Evolutionary conservation across 2,888 invertebrate genomes (phyloP), one percentile per base, ranked within the genome.

Genomic region (Horisme vitalbata): DNA sequence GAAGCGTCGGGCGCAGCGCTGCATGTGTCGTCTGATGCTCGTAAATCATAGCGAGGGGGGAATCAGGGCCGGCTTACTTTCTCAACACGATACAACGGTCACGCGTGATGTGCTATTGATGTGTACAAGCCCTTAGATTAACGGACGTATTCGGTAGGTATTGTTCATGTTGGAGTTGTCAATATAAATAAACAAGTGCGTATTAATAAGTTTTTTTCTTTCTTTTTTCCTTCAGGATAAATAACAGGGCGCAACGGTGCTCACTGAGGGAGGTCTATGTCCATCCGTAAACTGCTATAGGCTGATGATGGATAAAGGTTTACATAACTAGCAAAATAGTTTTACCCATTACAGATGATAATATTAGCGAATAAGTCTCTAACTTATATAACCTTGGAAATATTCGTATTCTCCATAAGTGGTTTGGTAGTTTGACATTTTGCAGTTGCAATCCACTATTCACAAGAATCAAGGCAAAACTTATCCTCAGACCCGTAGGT

Each of bases 1-100:
- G 75, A 61, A 76, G 71, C 79, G 74, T 65, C 70, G 72, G 69
- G 76, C 81, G 79, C 83, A 80, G 72, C 83, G 83, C 83, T 86
- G 88, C 86, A 87, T 85, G 87, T 88, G 88, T 86, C 86, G 83
- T 80, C 75, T 73, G 76, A 71, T 67, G 70, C 62, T 59, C 71
- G 79, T 87, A 86, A 86, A 87, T 88, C 88, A 88, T 85, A 71
- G 69, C 62, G 60, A 59, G 64, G 72, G 73, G 72, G 68, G 75
- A 78, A 79, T 74, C 79, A 76, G 79, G 77, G 72, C 73, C 74
- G 69, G 75, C 75, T 79, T 81, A 81, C 84, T 82, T 83, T 81
- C 82, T 72, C 81, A 71, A 77, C 68, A 65, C 61, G 62, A 59
- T 58, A 52, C 55, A 65, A 68, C 66, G 71, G 71, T 68, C 73